Conservation (phyloP, 2,888 invertebrate genomes). For the Desoria tigrina region DNA sequence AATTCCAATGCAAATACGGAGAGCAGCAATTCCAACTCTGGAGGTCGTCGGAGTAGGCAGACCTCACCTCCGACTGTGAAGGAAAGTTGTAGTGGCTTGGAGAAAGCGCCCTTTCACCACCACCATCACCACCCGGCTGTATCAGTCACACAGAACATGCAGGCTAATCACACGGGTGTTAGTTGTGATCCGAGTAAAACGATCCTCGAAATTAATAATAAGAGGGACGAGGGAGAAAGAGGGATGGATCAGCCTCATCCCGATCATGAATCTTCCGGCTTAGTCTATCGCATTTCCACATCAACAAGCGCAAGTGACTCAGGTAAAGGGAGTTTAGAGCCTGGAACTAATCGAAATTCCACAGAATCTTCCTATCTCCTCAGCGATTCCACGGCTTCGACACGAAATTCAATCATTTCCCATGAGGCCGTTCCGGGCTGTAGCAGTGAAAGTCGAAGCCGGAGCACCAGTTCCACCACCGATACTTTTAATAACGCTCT, state of each 20-base stretch:
- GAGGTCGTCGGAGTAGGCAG: not conserved
- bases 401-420: slow-evolving; percentile 52
- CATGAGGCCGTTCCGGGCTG: slow-evolving; percentile 40
- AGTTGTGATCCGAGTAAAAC: slow-evolving; percentile 18
- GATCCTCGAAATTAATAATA: slow-evolving; percentile 44
- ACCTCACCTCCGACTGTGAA: not conserved
- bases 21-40: not conserved
- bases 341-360: slow-evolving; percentile 53
- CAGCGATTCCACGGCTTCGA: slow-evolving; percentile 45
- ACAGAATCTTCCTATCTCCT: slow-evolving; percentile 51
- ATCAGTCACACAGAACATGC: not conserved
- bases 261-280: slow-evolving; percentile 18
- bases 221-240: slow-evolving; percentile 13
- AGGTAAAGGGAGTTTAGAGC: slow-evolving; percentile 52
- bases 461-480: slow-evolving; percentile 18
- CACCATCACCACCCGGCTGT: too few species aligned
- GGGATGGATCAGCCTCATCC: slow-evolving; percentile 8
- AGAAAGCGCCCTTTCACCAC: slow-evolving; percentile 7
- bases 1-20: slow-evolving; percentile 40
- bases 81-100: not conserved
- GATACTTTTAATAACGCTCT: slow-evolving; percentile 22
- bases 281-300: slow-evolving; percentile 46
- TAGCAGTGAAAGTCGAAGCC: slow-evolving; percentile 24
- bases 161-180: slow-evolving; percentile 16
- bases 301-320: slow-evolving; percentile 51